Percentiles rank a stretch among this genome's conserved stretches.
Conservation (phyloP, 2,113 vertebrate genomes). For the Nymphicus hollandicus region DNA sequence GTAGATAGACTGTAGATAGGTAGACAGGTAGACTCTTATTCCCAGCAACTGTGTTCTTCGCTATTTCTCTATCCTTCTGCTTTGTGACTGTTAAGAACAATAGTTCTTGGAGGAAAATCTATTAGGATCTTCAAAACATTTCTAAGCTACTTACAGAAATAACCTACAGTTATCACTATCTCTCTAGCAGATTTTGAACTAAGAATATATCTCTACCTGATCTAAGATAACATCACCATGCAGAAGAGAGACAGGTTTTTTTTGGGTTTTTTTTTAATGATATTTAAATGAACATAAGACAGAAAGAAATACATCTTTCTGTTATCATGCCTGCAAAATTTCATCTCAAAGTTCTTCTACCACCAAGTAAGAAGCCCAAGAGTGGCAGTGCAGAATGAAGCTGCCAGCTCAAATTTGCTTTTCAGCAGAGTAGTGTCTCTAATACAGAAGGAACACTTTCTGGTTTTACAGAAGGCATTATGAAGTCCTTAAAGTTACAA, state of each 20-base stretch:
- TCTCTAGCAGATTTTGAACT: background rate
- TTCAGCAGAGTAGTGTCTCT: background rate
- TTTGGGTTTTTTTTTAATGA: background rate
- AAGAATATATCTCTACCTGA: background rate
- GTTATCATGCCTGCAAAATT: background rate
- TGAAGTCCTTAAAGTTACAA: background rate
- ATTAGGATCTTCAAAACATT: background rate
- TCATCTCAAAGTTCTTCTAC: background rate
- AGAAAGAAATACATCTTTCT: background rate
- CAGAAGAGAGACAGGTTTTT: background rate
- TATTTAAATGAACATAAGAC: background rate
- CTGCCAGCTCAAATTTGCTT: background rate
- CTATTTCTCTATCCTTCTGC: background rate
- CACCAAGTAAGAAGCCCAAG: background rate
- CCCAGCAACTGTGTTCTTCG: background rate
- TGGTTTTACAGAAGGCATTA: background rate
- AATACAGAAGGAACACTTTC: background rate
- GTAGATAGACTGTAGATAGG: background rate
- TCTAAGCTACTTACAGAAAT: background rate
- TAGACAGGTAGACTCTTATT: background rate
- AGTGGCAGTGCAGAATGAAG: background rate
- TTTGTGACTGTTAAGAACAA: background rate
- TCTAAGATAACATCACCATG: background rate
- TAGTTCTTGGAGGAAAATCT: background rate
- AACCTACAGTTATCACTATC: background rate